phyloP scores from a whole-genome alignment of 2,113 vertebrate genomes.

The Psittacula cyanocephala region DNA sequence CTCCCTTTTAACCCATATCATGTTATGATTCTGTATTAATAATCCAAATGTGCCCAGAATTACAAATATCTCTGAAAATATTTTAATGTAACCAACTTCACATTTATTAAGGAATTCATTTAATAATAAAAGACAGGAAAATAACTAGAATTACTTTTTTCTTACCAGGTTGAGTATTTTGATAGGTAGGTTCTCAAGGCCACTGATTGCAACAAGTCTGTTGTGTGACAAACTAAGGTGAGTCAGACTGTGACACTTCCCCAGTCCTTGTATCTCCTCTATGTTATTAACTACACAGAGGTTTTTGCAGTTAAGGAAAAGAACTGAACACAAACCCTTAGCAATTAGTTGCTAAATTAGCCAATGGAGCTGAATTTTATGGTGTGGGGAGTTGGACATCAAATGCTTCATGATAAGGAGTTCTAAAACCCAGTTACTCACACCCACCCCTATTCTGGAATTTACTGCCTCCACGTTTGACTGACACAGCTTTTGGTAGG shows the following conservation, averaged over 20 bases:
- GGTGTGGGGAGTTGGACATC: background rate
- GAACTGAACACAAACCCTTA: background rate
- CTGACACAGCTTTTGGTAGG: background rate
- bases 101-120: background rate
- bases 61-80: background rate
- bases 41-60: background rate
- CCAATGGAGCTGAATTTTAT: background rate
- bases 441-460: background rate
- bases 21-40: background rate
- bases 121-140: background rate
- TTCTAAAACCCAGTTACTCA: background rate
- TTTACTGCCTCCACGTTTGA: background rate
- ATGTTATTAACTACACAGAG: slow-evolving; percentile 81
- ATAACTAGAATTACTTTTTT: fast-evolving
- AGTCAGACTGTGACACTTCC: slow-evolving; percentile 78
- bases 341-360: background rate
- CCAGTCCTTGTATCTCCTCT: slow-evolving; percentile 81
- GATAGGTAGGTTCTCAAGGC: slow-evolving; percentile 80
- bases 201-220: slow-evolving; percentile 73
- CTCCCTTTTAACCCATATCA: background rate
- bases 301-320: slow-evolving; percentile 68
- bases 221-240: slow-evolving; percentile 87
- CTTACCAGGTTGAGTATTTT: slow-evolving; percentile 84
- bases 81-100: fast-evolving
- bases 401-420: background rate